Evolutionary conservation across 2,888 invertebrate genomes (phyloP).

Genomic region (Tinea trinotella): DNA sequence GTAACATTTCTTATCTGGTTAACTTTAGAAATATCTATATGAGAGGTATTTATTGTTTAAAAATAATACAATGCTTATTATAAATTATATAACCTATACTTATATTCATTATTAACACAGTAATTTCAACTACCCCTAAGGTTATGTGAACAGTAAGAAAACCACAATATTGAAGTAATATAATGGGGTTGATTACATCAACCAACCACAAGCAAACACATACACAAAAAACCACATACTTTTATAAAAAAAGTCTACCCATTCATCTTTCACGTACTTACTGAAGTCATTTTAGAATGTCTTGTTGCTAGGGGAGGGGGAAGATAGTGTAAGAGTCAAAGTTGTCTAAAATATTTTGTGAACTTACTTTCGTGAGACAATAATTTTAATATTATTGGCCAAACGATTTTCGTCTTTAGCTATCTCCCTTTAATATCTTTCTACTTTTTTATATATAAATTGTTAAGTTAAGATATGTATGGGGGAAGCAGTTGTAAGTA

Average conservation of each 20-base stretch:
- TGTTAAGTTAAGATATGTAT: slow-evolving; percentile 46
- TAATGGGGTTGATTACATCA: slow-evolving; percentile 56
- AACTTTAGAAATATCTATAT: slow-evolving; percentile 2
- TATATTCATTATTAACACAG: not conserved
- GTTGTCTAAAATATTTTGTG: slow-evolving; percentile 39
- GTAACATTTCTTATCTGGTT: slow-evolving; percentile 8
- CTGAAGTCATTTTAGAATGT: slow-evolving; percentile 67
- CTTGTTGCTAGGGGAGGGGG: slow-evolving; percentile 60
- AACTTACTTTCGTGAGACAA: slow-evolving; percentile 27
- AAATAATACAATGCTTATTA: not conserved
- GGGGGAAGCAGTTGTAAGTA: slow-evolving; percentile 41
- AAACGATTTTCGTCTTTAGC: slow-evolving; percentile 30
- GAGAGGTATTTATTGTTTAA: not conserved
- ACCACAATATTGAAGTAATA: slow-evolving; percentile 23
- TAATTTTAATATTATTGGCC: slow-evolving; percentile 27
- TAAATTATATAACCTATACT: slow-evolving; percentile 1
- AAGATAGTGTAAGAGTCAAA: slow-evolving; percentile 55
- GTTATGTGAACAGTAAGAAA: slow-evolving; percentile 15
- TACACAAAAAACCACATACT: slow-evolving; percentile 61
- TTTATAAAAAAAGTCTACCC: slow-evolving; percentile 66
- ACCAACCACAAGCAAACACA: slow-evolving; percentile 60
- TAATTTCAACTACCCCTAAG: not conserved
- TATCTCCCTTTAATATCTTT: slow-evolving; percentile 25
- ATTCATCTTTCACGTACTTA: slow-evolving; percentile 67
- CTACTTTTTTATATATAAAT: slow-evolving; percentile 44